Percentiles rank a stretch among this genome's conserved stretches.
Evolutionary conservation across 2,797 vertebrate genomes (phyloP).

Genomic region (Dicrostonyx torquatus): DNA sequence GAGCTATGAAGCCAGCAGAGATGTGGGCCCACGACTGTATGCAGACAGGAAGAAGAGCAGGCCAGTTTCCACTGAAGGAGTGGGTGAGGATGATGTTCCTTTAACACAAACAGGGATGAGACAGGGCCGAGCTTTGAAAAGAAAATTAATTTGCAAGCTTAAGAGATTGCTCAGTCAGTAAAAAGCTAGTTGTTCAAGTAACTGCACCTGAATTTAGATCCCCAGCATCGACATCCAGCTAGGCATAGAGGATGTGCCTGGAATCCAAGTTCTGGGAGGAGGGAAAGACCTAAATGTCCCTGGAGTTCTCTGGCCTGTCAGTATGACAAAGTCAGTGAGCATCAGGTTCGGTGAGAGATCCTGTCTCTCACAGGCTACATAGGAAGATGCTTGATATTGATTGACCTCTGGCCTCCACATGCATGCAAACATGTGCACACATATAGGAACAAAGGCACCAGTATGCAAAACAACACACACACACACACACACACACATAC

Average conservation of each 20-base stretch:
- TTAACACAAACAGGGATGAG: not conserved
- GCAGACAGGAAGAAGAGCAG: not conserved
- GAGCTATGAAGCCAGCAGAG: not conserved
- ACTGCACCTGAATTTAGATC: not conserved
- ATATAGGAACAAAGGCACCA: not conserved
- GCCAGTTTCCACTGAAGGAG: not conserved
- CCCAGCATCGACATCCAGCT: not conserved
- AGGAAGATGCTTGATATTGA: not conserved
- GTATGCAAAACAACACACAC: not conserved
- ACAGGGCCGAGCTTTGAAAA: not conserved
- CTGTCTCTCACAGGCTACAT: not conserved
- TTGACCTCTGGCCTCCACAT: not conserved
- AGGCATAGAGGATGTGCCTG: not conserved
- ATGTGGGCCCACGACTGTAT: not conserved
- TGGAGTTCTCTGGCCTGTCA: not conserved
- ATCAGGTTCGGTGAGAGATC: not conserved
- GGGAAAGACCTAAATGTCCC: not conserved
- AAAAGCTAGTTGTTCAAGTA: not conserved
- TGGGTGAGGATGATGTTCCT: not conserved
- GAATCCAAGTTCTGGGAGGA: not conserved
- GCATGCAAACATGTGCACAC: not conserved
- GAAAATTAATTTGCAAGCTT: not conserved
- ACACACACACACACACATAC: not conserved
- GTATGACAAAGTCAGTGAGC: not conserved
- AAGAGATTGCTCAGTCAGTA: not conserved